Evolutionary conservation across 2,797 vertebrate genomes (phyloP).

Genomic region (Chrosomus eos): DNA sequence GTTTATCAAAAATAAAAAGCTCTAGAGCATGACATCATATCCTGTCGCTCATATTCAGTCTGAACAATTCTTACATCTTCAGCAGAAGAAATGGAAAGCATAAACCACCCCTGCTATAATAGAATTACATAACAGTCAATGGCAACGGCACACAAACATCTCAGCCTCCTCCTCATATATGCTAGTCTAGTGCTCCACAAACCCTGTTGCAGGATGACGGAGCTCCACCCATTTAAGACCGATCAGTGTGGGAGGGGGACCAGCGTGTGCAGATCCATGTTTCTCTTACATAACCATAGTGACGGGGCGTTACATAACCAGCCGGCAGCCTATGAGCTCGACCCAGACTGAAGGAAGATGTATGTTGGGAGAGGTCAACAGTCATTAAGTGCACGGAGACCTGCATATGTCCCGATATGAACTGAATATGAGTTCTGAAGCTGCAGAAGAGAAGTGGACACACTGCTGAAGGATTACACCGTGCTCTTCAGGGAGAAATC

Average conservation of each 20-base stretch:
- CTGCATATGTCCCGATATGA: not conserved
- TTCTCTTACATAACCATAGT: conserved; percentile 58
- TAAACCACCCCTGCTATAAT: conserved; percentile 10
- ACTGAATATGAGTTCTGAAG: not conserved
- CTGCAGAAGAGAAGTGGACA: not conserved
- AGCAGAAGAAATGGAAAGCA: not conserved
- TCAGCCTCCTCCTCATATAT: conserved; percentile 11
- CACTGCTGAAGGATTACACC: not conserved
- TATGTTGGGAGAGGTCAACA: conserved; percentile 12
- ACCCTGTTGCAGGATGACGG: conserved; percentile 17
- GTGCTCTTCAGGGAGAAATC: not conserved
- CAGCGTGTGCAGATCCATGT: conserved; percentile 47
- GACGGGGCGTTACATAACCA: conserved; percentile 54
- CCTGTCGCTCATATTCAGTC: not conserved
- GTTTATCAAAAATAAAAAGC: not conserved
- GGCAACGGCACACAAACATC: conserved; percentile 42
- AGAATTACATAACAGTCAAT: conserved; percentile 48
- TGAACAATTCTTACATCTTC: not conserved
- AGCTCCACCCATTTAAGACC: conserved; percentile 38
- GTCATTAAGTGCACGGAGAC: not conserved
- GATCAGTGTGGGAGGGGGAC: conserved; percentile 5
- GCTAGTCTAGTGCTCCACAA: conserved; percentile 57
- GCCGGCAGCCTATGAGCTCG: conserved; percentile 36
- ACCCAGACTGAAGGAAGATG: not conserved
- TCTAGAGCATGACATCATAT: not conserved